Conservation (phyloP, 2,888 invertebrate species). For the Plebejus argus region DNA sequence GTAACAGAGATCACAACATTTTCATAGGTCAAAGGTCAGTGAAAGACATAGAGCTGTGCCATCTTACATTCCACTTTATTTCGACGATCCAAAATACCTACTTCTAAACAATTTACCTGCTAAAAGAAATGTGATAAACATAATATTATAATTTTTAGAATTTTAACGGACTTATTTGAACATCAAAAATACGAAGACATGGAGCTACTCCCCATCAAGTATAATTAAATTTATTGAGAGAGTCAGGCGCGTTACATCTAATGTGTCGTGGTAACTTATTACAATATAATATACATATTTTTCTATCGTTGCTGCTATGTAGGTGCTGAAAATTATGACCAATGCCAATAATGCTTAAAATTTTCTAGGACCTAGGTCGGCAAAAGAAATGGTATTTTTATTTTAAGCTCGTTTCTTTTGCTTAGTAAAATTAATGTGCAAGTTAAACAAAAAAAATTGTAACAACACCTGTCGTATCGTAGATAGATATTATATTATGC, state of each 20-base stretch:
- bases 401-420: background rate
- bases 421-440: background rate
- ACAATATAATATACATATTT: constrained; percentile 7
- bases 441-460: background rate
- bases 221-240: constrained; percentile 25
- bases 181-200: background rate
- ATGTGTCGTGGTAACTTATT: background rate
- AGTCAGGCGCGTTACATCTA: background rate
- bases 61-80: background rate
- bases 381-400: background rate
- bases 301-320: background rate
- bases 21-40: constrained; percentile 4
- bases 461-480: too few species aligned
- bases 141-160: background rate
- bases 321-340: background rate
- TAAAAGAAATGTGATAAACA: too few species aligned
- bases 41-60: background rate
- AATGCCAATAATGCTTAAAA: background rate
- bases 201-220: background rate
- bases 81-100: background rate
- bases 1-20: background rate
- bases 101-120: too few species aligned
- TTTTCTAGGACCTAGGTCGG: background rate
- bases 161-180: background rate
- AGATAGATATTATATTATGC: too few species aligned